Conservation (phyloP, 2,888 invertebrate genomes). For the Erpobdella octoculata region DNA sequence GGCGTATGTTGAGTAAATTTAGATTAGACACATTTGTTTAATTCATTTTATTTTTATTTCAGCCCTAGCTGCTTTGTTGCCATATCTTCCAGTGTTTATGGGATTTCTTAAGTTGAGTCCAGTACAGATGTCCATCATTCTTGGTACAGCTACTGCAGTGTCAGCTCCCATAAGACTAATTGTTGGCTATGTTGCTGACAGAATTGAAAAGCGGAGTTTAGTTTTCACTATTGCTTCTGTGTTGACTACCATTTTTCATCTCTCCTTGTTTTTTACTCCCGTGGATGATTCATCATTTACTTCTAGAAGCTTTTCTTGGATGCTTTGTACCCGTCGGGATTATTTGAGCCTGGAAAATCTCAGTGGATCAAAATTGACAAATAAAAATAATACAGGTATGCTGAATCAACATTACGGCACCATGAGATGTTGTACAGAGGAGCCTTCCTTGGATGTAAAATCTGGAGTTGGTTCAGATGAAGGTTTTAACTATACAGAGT, state of each 20-base stretch:
- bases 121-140: slow-evolving; percentile 69
- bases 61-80: slow-evolving; percentile 75
- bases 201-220: slow-evolving; percentile 69
- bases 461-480: not conserved
- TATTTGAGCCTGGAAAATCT: not conserved
- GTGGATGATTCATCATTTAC: slow-evolving; percentile 18
- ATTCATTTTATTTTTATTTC: slow-evolving; percentile 45
- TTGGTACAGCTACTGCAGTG: slow-evolving; percentile 69
- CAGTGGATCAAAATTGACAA: too few species aligned
- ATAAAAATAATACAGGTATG: not conserved
- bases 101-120: slow-evolving; percentile 65
- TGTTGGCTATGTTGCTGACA: slow-evolving; percentile 71
- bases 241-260: slow-evolving; percentile 70
- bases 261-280: slow-evolving; percentile 61
- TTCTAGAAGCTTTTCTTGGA: too few species aligned
- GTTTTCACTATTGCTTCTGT: slow-evolving; percentile 71
- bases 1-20: too few species aligned
- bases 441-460: not conserved
- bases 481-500: not conserved
- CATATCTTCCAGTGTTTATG: slow-evolving; percentile 74
- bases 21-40: too few species aligned
- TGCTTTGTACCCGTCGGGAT: not conserved
- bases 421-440: not conserved
- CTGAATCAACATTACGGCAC: not conserved
- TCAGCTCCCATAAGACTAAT: slow-evolving; percentile 71